Percentiles rank a stretch among this genome's conserved stretches.
These are phyloP conservation scores for Excalfactoria chinensis DNA, from an alignment of 2,113 vertebrate genomes.

Conservation along the genomic window DNA sequence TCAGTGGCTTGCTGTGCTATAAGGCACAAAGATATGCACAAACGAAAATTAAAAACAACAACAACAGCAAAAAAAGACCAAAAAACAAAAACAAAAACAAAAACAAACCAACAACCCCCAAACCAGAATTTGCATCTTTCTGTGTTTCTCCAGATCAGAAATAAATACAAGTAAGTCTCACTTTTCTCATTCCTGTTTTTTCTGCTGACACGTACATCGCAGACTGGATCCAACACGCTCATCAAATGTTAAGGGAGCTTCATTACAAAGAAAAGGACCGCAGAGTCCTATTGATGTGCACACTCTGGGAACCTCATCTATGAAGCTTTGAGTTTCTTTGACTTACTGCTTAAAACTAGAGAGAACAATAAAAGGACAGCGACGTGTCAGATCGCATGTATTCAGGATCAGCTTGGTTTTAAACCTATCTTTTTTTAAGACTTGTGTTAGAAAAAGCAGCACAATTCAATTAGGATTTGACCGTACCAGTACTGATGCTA, in stretches of 20 bases:
- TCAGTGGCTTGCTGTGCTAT: not conserved
- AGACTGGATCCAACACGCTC: not conserved
- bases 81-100: not conserved
- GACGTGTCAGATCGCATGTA: not conserved
- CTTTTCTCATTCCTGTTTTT: not conserved
- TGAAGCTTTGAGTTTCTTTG: not conserved
- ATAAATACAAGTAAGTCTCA: not conserved
- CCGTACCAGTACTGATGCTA: not conserved
- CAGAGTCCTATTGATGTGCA: not conserved
- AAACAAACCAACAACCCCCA: not conserved
- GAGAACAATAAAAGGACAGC: not conserved
- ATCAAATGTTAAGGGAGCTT: not conserved
- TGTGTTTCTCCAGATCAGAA: not conserved
- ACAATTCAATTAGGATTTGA: not conserved
- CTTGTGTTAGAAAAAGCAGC: not conserved
- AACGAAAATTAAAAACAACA: not conserved
- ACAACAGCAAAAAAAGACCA: no score
- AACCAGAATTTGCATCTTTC: not conserved
- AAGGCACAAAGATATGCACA: not conserved
- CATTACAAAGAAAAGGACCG: not conserved
- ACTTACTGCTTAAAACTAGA: not conserved
- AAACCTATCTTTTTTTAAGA: not conserved
- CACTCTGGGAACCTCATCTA: not conserved
- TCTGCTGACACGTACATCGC: not conserved
- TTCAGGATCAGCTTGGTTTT: slow-evolving; percentile 18